Evolutionary conservation across 2,888 invertebrate genomes (phyloP).

Genomic region (Acronicta leporina): DNA sequence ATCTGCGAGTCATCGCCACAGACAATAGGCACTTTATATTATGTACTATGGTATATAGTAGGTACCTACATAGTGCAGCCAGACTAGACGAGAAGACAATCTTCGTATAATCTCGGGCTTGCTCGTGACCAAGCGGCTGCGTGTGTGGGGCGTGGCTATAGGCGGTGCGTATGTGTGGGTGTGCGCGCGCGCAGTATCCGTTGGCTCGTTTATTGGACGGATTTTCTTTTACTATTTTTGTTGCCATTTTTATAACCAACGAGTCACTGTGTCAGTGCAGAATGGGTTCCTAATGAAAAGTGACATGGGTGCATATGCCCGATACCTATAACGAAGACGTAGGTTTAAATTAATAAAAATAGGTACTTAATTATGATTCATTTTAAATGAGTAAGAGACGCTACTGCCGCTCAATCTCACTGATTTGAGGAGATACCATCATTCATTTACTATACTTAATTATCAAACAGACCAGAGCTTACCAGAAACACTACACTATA

Average conservation of each 20-base stretch:
- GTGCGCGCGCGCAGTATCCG: slow-evolving; percentile 65
- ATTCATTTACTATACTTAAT: no score
- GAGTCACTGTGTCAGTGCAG: slow-evolving; percentile 18
- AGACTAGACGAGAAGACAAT: slow-evolving; percentile 80
- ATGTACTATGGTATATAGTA: slow-evolving; percentile 52
- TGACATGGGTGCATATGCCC: slow-evolving; percentile 12
- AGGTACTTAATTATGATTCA: no score
- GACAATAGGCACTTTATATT: slow-evolving; percentile 66
- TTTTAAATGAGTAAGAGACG: no score
- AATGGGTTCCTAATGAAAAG: slow-evolving; percentile 31
- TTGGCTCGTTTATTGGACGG: slow-evolving; percentile 54
- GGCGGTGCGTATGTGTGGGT: slow-evolving; percentile 64
- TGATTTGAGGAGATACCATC: no score
- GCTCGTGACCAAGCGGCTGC: slow-evolving; percentile 81
- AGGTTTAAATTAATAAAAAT: not conserved
- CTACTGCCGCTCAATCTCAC: no score
- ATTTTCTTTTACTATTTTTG: slow-evolving; percentile 38
- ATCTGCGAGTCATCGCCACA: slow-evolving; percentile 59
- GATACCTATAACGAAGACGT: not conserved
- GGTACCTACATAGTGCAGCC: slow-evolving; percentile 57
- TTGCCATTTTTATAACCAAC: slow-evolving; percentile 39
- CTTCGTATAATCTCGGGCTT: slow-evolving; percentile 78
- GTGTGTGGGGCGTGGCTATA: slow-evolving; percentile 71
- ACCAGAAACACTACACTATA: no score
- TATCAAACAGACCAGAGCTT: no score